Conservation (phyloP, 2,797 vertebrate species). For the Paramormyrops hopkinsi region DNA sequence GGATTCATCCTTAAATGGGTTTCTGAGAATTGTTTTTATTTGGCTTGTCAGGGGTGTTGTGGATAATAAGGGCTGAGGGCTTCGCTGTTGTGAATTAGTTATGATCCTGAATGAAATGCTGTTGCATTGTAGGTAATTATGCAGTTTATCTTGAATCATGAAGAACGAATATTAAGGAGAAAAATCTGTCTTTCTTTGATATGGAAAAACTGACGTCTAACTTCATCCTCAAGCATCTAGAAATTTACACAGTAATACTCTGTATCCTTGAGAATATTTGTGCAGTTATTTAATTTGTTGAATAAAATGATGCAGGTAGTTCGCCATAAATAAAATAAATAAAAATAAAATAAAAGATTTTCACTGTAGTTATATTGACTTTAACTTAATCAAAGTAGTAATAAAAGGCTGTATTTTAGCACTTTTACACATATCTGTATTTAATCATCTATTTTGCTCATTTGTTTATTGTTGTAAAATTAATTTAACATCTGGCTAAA, state of each 20-base stretch:
- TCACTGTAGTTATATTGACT: neutral
- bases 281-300: neutral
- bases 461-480: neutral
- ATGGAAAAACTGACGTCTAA: neutral
- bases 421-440: neutral
- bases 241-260: neutral
- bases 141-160: neutral
- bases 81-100: neutral
- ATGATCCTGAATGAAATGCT: neutral
- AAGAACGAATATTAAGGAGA: neutral
- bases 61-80: neutral
- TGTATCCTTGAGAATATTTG: neutral
- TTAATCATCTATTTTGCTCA: neutral
- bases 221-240: neutral
- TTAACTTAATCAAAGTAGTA: neutral
- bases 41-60: neutral
- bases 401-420: neutral
- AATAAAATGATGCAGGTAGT: neutral
- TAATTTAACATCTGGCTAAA: neutral
- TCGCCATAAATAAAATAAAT: neutral
- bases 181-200: neutral
- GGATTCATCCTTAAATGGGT: neutral
- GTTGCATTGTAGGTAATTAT: neutral
- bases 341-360: neutral
- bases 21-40: neutral